A percentile compares a stretch with the other conserved stretches of the same genome.
phyloP scores from a whole-genome alignment of 2,888 invertebrate species.

The Sabellastarte sp. region DNA sequence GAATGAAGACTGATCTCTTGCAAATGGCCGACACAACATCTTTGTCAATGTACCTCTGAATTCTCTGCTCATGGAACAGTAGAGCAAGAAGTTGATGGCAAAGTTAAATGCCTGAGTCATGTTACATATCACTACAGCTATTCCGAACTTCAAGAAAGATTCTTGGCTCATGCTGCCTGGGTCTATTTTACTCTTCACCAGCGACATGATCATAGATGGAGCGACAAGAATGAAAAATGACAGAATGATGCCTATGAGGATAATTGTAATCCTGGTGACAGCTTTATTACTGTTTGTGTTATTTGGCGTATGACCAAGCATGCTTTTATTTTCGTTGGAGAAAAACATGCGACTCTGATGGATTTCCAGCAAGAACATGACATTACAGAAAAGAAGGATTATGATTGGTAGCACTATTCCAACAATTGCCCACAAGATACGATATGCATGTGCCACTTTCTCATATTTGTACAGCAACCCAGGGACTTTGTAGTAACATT shows the following conservation, averaged over 20 bases:
- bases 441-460: neutral
- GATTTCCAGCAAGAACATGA: neutral
- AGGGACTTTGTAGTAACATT: neutral
- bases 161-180: neutral
- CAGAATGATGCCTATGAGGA: neutral
- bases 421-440: neutral
- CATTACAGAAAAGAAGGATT: neutral
- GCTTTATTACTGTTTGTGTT: neutral
- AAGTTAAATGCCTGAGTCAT: conserved; percentile 1
- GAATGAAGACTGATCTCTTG: no score
- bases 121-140: neutral
- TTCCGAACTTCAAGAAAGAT: neutral
- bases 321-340: neutral
- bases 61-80: conserved; percentile 1
- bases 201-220: neutral
- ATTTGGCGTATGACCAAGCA: neutral
- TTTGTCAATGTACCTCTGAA: neutral
- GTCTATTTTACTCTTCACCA: neutral
- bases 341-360: neutral
- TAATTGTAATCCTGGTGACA: neutral
- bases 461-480: neutral
- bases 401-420: neutral
- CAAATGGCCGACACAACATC: neutral
- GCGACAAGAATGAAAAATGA: neutral
- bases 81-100: conserved; percentile 1